Base-by-base conservation (phyloP, 2,113 vertebrate species). In the Cochlearius cochlearius region DNA sequence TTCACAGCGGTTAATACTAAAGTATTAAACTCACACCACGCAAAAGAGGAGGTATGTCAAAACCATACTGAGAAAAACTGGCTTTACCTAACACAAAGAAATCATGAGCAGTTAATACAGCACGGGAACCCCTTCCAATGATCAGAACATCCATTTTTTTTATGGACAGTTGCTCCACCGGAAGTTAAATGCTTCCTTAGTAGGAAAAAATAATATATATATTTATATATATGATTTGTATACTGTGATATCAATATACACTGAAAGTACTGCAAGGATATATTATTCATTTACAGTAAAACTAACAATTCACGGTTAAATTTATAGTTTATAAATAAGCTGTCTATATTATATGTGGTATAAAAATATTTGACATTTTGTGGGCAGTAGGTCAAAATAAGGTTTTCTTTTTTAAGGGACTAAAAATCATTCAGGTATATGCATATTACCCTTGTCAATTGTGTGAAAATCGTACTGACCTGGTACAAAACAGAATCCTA, bases 321-420 rank as follows among this genome's bases (percentile, higher is more conserved):
- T 98, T 98, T 97, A 98, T 99, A 98, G 98, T 98, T 99, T 98
- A 99, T 99, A 99, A 99, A 99, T 98, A 99, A 88, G 97, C 84
- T 98, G 98, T 99, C 98, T 99, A 98, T 98, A 99, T 98, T 98
- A 98, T 97, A 98, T 98, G 98, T 96, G 95, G 97, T 99, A 98
- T 97, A 99, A 99, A 99, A 99, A 99, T 98, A 99, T 97, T 98
- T 88, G 98, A 97, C 97, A 98, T 97, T 98, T 98, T 98, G 96
- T 91, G 98, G 98, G 98, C 98, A 98, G 96, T 98, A 98, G 94
- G 96, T 98, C 94, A 98, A 97, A 95, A 97, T 97, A 81, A 88
- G 94, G 50, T 91, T 95, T 92, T 84, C 18, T 94, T 90, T 97
- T 95, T 98, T 94, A 97, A 95, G 76, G 89, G 86, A 97, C 92